Evolutionary conservation across 2,888 invertebrate species (phyloP).

Genomic region (Drosophila mimica): DNA sequence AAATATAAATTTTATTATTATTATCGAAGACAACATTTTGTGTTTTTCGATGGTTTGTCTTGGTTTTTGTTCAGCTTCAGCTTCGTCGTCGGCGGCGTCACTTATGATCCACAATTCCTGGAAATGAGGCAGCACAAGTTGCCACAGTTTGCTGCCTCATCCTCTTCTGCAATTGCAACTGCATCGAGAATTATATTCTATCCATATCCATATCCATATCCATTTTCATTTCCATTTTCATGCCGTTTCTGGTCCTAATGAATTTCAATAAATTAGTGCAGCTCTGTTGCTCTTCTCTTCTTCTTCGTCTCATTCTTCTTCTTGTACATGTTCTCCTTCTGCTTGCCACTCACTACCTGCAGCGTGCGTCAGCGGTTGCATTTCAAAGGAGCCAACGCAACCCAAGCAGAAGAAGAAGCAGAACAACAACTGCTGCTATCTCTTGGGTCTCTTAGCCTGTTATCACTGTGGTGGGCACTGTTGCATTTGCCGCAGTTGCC

Average conservation of each 20-base stretch:
- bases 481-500: slow-evolving; percentile 35
- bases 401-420: neutral
- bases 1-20: neutral
- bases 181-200: neutral
- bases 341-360: slow-evolving; percentile 13
- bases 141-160: slow-evolving; percentile 5
- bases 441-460: slow-evolving; percentile 25
- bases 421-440: neutral
- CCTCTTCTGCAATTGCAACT: slow-evolving; percentile 11
- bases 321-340: neutral
- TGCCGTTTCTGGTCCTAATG: slow-evolving; percentile 63
- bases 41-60: neutral
- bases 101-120: slow-evolving; percentile 42
- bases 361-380: slow-evolving; percentile 11
- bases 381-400: slow-evolving; percentile 27
- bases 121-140: slow-evolving; percentile 43
- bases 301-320: neutral
- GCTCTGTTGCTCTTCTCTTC: neutral
- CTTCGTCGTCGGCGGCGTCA: slow-evolving; percentile 1
- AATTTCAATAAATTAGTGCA: slow-evolving; percentile 68
- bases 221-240: slow-evolving; percentile 4
- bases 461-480: slow-evolving; percentile 47
- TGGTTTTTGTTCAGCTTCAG: neutral
- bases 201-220: too few species aligned
- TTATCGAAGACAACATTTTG: neutral